Base-by-base conservation (phyloP, 2,113 vertebrate species). In the Eulemur macaco region DNA sequence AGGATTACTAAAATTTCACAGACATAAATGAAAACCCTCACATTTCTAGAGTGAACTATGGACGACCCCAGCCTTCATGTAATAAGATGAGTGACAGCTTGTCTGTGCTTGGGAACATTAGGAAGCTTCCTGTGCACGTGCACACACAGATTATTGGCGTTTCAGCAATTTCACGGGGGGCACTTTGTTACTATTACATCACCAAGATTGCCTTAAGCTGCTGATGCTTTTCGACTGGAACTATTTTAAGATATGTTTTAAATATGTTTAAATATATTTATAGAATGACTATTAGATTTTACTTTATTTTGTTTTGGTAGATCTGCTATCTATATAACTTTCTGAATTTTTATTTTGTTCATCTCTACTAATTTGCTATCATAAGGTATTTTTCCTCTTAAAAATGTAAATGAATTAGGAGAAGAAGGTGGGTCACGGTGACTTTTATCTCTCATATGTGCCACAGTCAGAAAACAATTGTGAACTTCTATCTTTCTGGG, bases 41-140 rank as follows among this genome's bases (percentile, higher is more conserved):
- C 47, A 66, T 13, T 21, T 76, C 50, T 54, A 85, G 73, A 56
- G 29, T 50, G 31, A 69, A 23, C n/a, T 45, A 34, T 56, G 31
- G 34, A 66, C 13, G 37, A 2, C 18, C 17, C 12, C 50, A n/a
- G 21, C 31, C 37, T 88, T 56, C 71, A 11, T 47, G 47, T 42
- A 45, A 63, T 6, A 17, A 76, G 50, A 54, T 1, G 6, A 2
- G 17, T 63, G 29, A 18, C 81, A 25, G 4, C 71, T 7, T 52
- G 13, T 56, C 64, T 13, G 3, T 42, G 8, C 27, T 27, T 34
- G 23, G 29, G 3, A 47, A 50, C 2, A 27, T 21, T 21, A 5
- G 0, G 1, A 20, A 64, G 54, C 27, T 25, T 17, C n/a, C 39
- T 18, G 15, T 11, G 3, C 14, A 6, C 0, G 0, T 4, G 0